Conservation (phyloP, 2,113 vertebrate genomes). For the Platanista minor region DNA sequence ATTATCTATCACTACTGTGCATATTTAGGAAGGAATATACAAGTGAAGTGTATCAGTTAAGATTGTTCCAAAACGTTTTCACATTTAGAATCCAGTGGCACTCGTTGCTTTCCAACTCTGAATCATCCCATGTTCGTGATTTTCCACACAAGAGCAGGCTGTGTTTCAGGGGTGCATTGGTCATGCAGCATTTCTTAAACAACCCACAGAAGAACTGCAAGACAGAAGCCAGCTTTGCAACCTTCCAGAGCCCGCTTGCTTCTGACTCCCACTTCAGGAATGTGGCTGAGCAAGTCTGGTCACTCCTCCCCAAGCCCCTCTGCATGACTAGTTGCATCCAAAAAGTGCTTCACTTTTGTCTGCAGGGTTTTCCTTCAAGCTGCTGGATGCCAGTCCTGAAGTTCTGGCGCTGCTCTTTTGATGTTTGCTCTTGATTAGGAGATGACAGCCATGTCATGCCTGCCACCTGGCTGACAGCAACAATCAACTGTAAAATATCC, state of each 20-base stretch:
- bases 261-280: background rate
- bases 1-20: background rate
- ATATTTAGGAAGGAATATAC: background rate
- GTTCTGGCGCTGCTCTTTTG: background rate
- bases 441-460: background rate
- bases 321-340: background rate
- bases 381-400: background rate
- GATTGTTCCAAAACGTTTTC: background rate
- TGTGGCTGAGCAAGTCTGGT: background rate
- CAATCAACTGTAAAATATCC: background rate
- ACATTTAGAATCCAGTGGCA: background rate
- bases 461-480: background rate
- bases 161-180: background rate
- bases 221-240: background rate
- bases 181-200: background rate
- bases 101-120: background rate
- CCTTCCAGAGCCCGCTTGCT: background rate
- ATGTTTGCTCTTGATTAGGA: background rate
- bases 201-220: background rate
- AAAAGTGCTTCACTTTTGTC: background rate
- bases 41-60: background rate
- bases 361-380: background rate
- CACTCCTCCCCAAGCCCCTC: background rate
- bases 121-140: background rate
- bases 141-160: background rate